Percentiles rank a stretch among this genome's conserved stretches.
Evolutionary conservation across 2,888 invertebrate genomes (phyloP).

Genomic region (Byasa hedistus): DNA sequence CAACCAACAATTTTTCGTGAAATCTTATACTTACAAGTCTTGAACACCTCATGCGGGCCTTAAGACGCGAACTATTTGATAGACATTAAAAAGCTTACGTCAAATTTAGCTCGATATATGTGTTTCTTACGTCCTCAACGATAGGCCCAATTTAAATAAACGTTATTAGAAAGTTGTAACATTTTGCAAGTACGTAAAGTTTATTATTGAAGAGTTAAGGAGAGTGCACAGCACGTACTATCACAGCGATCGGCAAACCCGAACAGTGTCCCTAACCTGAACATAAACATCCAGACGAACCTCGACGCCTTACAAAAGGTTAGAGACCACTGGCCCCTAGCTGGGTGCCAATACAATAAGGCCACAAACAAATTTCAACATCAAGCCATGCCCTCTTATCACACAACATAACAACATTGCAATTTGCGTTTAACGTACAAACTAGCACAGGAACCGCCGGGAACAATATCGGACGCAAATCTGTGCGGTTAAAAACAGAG

Average conservation of each 20-base stretch:
- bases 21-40: constrained; percentile 3
- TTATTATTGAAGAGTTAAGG: constrained; percentile 49
- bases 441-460: constrained; percentile 13
- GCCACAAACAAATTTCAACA: constrained; percentile 74
- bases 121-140: constrained; percentile 54
- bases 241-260: constrained; percentile 71
- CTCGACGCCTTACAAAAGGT: constrained; percentile 38
- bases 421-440: constrained; percentile 51
- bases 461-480: constrained; percentile 60
- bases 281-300: constrained; percentile 32
- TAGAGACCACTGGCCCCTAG: constrained; percentile 56
- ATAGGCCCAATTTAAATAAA: constrained; percentile 58
- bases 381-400: constrained; percentile 61
- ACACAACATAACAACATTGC: constrained; percentile 52
- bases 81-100: constrained; percentile 48
- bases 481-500: constrained; percentile 43
- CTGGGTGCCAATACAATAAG: constrained; percentile 71
- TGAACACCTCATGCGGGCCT: constrained; percentile 29
- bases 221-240: constrained; percentile 75
- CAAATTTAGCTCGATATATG: constrained; percentile 43
- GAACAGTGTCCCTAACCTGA: constrained; percentile 46
- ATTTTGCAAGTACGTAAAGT: constrained; percentile 35
- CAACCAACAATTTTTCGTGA: constrained; percentile 27
- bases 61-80: constrained; percentile 49
- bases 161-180: constrained; percentile 39